phyloP scores from a whole-genome alignment of 2,113 vertebrate species.

The Ptilorrhoa leucosticta region DNA sequence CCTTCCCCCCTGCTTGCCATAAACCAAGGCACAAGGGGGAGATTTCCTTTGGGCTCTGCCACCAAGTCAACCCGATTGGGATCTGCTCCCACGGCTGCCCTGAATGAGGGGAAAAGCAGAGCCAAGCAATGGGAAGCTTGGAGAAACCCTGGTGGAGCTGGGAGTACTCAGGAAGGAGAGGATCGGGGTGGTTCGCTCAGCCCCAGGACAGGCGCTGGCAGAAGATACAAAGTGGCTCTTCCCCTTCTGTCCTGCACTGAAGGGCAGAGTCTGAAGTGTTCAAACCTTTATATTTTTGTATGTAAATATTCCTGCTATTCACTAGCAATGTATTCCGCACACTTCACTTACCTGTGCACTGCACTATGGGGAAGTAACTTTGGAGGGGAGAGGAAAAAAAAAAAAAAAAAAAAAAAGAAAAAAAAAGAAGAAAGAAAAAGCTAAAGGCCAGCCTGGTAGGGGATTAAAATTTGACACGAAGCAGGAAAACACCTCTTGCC shows the following conservation, averaged over 20 bases:
- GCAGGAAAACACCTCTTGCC: background rate
- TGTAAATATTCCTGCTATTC: slow-evolving; percentile 57
- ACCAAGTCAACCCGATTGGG: fast-evolving
- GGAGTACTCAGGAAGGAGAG: background rate
- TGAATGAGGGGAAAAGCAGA: background rate
- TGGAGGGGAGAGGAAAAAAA: background rate
- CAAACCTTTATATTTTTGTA: slow-evolving; percentile 21
- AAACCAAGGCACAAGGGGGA: fast-evolving
- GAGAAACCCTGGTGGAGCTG: background rate
- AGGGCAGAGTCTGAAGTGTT: slow-evolving; percentile 35
- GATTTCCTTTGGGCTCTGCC: background rate
- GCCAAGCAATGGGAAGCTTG: background rate
- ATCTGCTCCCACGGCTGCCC: background rate
- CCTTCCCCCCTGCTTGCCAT: background rate
- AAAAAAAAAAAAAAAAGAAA: background rate
- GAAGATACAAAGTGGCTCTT: background rate
- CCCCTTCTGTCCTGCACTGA: background rate
- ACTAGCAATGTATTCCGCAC: background rate
- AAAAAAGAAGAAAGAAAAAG: background rate
- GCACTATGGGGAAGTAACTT: slow-evolving; percentile 13
- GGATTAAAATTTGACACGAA: background rate
- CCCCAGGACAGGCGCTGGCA: background rate
- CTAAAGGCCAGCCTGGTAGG: background rate
- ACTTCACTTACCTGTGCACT: slow-evolving; percentile 18
- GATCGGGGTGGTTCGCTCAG: background rate